Conservation (phyloP, 2,797 vertebrate genomes). For the Avahi laniger region DNA sequence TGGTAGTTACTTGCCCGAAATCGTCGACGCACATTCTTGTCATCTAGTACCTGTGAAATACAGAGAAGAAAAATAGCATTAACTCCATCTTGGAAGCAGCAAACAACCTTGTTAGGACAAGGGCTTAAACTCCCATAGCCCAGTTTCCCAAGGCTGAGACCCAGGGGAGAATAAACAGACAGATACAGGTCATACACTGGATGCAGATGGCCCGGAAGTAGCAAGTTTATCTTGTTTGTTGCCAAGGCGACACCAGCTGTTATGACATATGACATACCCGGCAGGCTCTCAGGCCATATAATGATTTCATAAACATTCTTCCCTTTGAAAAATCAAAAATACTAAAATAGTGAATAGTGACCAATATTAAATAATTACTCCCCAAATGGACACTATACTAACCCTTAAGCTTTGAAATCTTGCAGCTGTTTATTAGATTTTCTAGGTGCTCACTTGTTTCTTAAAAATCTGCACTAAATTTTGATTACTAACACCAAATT, state of each 20-base stretch:
- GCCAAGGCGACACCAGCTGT: conserved; percentile 63
- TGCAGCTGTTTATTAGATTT: neutral
- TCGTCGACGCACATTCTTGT: conserved; percentile 95
- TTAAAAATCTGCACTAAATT: conserved; percentile 1
- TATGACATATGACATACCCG: neutral
- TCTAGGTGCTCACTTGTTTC: neutral
- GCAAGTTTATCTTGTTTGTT: conserved; percentile 67
- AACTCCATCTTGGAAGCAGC: neutral
- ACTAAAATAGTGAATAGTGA: neutral
- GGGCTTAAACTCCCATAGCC: neutral
- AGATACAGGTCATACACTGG: neutral
- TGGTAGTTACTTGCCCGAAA: conserved; percentile 98
- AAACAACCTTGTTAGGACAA: neutral
- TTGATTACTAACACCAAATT: neutral
- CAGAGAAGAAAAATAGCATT: neutral
- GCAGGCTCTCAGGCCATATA: neutral
- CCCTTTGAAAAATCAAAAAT: conserved; percentile 39
- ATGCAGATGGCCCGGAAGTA: conserved; percentile 59
- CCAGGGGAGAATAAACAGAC: conserved; percentile 39
- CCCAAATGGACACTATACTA: neutral
- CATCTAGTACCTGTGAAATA: conserved; percentile 92
- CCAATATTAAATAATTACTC: neutral
- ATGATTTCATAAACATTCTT: conserved; percentile 51
- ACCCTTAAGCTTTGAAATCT: neutral
- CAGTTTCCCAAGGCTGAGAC: conserved; percentile 11